Conservation (phyloP, 2,113 vertebrate genomes). For the Halcyon malimbica region DNA sequence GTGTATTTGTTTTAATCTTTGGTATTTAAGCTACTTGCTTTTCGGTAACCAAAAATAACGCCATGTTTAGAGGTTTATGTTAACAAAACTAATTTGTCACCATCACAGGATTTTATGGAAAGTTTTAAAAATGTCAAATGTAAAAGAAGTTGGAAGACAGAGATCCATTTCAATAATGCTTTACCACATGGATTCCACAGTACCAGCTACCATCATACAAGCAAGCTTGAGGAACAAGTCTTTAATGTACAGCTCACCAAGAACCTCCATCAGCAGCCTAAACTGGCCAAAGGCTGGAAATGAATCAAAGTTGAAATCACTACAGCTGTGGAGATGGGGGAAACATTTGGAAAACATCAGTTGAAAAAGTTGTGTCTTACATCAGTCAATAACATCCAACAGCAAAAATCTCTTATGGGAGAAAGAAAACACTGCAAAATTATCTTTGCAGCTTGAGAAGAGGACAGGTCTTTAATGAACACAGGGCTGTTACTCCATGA, state of each 20-base stretch:
- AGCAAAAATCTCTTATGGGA: background rate
- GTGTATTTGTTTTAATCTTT: background rate
- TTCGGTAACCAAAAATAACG: background rate
- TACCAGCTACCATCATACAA: background rate
- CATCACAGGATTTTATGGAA: background rate
- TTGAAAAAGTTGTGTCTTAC: background rate
- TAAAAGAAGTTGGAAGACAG: background rate
- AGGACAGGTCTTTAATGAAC: background rate
- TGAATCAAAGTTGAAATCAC: background rate
- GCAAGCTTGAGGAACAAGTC: background rate
- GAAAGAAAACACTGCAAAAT: background rate
- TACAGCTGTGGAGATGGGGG: background rate
- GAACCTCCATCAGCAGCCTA: background rate
- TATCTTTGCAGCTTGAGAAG: background rate
- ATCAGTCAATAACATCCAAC: background rate
- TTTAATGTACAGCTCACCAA: background rate
- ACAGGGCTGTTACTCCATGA: background rate
- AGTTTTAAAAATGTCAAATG: background rate
- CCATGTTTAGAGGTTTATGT: background rate
- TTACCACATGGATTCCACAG: background rate
- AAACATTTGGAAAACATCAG: fast-evolving
- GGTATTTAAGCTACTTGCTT: background rate
- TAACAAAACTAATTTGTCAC: background rate
- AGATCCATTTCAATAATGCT: background rate
- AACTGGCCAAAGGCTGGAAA: background rate